Evolutionary conservation across 2,797 vertebrate genomes (phyloP).

Genomic region (Psittacula echo): DNA sequence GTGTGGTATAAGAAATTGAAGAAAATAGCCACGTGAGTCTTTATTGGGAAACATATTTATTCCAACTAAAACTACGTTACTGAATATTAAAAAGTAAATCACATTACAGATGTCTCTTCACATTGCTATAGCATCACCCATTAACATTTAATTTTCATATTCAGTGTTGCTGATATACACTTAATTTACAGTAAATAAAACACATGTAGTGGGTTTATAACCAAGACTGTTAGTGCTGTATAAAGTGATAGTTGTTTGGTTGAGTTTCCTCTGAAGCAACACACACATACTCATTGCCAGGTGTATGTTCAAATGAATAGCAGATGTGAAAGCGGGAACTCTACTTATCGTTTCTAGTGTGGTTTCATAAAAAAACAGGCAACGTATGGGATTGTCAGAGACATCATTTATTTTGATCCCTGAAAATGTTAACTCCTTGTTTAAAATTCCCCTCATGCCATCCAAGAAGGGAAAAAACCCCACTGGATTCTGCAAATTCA

Average conservation of each 20-base stretch:
- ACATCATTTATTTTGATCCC: background rate
- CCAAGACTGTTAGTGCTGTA: background rate
- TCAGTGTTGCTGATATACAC: background rate
- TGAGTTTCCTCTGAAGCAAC: background rate
- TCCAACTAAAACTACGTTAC: slow-evolving; percentile 1
- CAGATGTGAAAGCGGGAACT: slow-evolving; percentile 20
- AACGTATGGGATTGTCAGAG: background rate
- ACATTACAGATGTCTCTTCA: slow-evolving; percentile 1
- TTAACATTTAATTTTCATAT: background rate
- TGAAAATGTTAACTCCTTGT: background rate
- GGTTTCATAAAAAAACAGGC: background rate
- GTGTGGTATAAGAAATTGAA: slow-evolving; percentile 41
- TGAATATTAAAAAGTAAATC: slow-evolving; percentile 17
- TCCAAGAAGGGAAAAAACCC: background rate
- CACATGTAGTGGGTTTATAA: background rate
- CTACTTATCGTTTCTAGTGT: background rate
- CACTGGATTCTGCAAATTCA: background rate
- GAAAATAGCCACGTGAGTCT: slow-evolving; percentile 11
- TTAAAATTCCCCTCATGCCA: background rate
- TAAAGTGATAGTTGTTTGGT: background rate
- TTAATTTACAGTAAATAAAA: slow-evolving; percentile 35
- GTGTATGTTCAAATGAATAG: background rate
- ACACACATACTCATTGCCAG: background rate
- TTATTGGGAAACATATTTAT: background rate
- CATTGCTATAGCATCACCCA: background rate